phyloP scores from a whole-genome alignment of 1,140 invertebrate genomes.

The Reticulitermes speratus region DNA sequence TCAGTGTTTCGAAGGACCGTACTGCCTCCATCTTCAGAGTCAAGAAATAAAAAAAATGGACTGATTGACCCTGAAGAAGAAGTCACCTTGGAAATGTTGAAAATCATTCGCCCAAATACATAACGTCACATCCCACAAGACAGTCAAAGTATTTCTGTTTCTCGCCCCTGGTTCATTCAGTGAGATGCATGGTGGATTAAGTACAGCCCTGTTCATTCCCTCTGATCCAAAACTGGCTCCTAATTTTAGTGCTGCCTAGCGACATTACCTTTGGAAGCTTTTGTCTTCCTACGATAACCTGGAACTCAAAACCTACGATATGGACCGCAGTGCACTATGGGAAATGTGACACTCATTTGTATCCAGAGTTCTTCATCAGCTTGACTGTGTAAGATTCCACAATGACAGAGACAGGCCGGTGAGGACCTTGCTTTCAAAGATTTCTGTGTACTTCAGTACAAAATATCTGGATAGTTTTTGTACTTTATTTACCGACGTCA shows the following conservation, averaged over 20 bases:
- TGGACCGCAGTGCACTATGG: neutral
- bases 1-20: too few species aligned
- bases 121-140: too few species aligned
- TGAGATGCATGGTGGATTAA: neutral
- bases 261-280: neutral
- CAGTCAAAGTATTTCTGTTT: neutral
- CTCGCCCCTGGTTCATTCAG: neutral
- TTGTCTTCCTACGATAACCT: neutral
- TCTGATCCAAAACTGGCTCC: neutral
- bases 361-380: neutral
- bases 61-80: too few species aligned
- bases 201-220: neutral
- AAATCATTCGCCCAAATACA: too few species aligned
- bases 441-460: neutral
- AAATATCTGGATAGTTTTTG: too few species aligned
- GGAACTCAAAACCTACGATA: neutral
- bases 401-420: neutral
- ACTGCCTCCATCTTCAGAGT: too few species aligned
- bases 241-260: neutral
- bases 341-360: slow-evolving; percentile 1
- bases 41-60: too few species aligned
- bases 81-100: too few species aligned
- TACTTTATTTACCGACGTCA: too few species aligned
- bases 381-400: neutral
- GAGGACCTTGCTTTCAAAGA: neutral